Evolutionary conservation across 2,797 vertebrate species (phyloP), one percentile per base, ranked within the genome.

Genomic region (Sitta carolinensis): DNA sequence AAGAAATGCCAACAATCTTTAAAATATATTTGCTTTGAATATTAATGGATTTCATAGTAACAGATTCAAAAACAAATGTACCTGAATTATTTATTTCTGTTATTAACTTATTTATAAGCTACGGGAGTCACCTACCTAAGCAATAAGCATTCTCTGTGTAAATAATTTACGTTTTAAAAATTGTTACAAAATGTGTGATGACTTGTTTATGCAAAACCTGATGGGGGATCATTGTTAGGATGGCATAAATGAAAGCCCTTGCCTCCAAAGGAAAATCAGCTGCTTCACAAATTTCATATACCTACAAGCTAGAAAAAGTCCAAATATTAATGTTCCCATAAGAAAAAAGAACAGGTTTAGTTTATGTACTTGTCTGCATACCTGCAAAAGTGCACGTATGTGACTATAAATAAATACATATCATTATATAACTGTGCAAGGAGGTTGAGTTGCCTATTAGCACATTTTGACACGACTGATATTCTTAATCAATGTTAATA

Each of bases 131-230:
- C 58, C 48, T 51, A 91, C 36, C 73, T 86, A 81, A 76, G 87
- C 66, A 81, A 66, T 55, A 94, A 86, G 23, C 14, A 62, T 66
- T 78, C 43, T 79, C 34, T 62, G 15, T 26, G 43, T 90, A 93
- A 95, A 94, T 95, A 93, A 95, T 94, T 91, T 86, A 91, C n/a
- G 57, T 59, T 94, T 90, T 57, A 66, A 69, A 96, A 91, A 55
- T 63, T 42, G 45, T 82, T 95, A 84, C 43, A 94, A 91, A 94
- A 84, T 32, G 32, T 48, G 10, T 19, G 23, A 85, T 62, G 66
- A 84, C 42, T 95, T 90, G 43, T 88, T 91, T 88, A 36, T 63
- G 43, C 66, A 91, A 88, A 93, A 86, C 11, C 5, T 63, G 36
- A 54, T n/a, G 26, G 38, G 40, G 32, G 17, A 76, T 52, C 38